Base-by-base conservation (phyloP, 1,140 invertebrate genomes). In the Monomorium pharaonis region DNA sequence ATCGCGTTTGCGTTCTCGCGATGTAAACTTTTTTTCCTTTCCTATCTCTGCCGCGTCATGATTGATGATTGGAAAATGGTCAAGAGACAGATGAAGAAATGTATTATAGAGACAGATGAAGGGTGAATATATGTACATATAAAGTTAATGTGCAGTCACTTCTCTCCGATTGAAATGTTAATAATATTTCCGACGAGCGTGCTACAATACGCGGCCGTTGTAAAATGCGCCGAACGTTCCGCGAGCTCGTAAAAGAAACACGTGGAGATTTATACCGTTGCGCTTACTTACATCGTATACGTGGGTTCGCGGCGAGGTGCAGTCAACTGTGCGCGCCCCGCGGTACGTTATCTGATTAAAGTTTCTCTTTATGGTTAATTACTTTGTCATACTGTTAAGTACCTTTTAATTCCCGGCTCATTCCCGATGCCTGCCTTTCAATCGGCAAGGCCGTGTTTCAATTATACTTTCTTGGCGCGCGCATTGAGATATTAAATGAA, bases 401-500 rank as follows among this genome's bases (percentile, higher is more conserved):
- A 90, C 69, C 80, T 87, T 85, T 81, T 84, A 86, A 86, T 87
- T 84, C 58, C 54, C 74, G 44, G 75, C 81, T 85, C 85, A 77
- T 85, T 85, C 54, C 69, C 72, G 74, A 81, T 85, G 65, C 76
- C 58, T 85, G 74, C 80, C 85, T 87, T 77, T 87, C 89, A 84
- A 89, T 90, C 89, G 89, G 86, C 89, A 90, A 80, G 60, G 58
- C 70, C 86, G 86, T 85, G 89, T 90, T 90, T 90, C 89, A 90
- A 90, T 90, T 90, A 90, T 54, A 54, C 80, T 51, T 69, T 86
- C 86, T 37, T 72, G 54, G 76, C 77, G 86, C 77, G 86, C 33
- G 65, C 89, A 90, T 90, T 90, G 89, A 90, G 89, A 90, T 90
- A 90, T 90, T 90, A 90, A 90, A 90, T 90, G 89, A 90, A 90